Base-by-base conservation (phyloP, 2,888 invertebrate genomes). In the Sipha maydis region DNA sequence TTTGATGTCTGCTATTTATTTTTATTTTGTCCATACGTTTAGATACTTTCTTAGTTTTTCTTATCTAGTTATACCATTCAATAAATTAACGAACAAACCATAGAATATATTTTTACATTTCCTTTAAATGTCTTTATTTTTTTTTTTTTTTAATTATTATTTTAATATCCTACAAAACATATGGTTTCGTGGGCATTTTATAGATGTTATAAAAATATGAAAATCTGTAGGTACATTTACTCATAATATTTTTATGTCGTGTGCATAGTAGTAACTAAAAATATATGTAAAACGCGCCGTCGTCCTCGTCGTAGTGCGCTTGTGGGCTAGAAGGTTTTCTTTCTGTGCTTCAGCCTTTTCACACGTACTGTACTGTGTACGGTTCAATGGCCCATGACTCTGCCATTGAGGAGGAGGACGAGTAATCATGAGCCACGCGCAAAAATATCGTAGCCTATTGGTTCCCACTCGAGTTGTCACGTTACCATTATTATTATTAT, bases 381-480 rank as follows among this genome's bases (percentile, higher is more conserved):
- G 69, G 85, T 85, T 85, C 85, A 85, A 77, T 85, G 77, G 77
- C 85, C 85, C 34, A n/a, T n/a, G 34, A 56, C 34, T 25, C 17
- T 5, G 14, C 73, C n/a, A 83, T 73, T 48, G 28, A 61, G 17
- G 41, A 28, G 38, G 56, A 76, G 61, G 34, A 34, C 76, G 61
- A 67, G n/a, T n/a, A 56, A 56, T 83, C 75, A 75, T 38, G 75
- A 83, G n/a, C 75, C n/a, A 34, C 38, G 75, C 75, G 75, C 75
- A n/a, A 75, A 83, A 83, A 83, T 34, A 73, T 75, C 75, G 75
- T 31, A 73, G 19, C 56, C 34, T 54, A 28, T 83, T 54, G 56
- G 77, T 85, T 77, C 77, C 67, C 77, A 77, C 85, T 85, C 76
- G 41, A 61, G 41, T 76, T 67, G 85, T 77, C 41, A 67, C 67